Conservation (phyloP, 2,888 invertebrate genomes). For the Clunio marinus region DNA sequence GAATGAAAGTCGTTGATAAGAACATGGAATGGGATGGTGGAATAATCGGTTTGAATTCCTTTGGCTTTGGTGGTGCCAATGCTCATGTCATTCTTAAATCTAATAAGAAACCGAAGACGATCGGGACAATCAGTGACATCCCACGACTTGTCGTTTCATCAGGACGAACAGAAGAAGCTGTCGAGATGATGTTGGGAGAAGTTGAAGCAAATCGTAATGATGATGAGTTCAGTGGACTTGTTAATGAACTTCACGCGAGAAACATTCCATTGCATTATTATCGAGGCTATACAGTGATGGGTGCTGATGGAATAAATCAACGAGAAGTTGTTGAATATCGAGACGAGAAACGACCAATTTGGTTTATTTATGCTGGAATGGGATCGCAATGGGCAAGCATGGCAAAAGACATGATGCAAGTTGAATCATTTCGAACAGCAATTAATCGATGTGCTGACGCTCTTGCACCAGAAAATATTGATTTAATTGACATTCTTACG, state of each 20-base stretch:
- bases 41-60: conserved; percentile 90
- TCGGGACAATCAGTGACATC: conserved; percentile 55
- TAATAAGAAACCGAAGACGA: conserved; percentile 64
- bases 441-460: conserved; percentile 72
- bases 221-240: conserved; percentile 69
- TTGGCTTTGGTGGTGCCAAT: conserved; percentile 97
- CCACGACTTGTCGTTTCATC: conserved; percentile 73
- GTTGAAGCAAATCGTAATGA: conserved; percentile 60
- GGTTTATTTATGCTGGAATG: conserved; percentile 98
- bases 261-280: conserved; percentile 71
- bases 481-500: conserved; percentile 75
- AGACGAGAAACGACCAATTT: conserved; percentile 72
- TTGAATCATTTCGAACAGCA: conserved; percentile 76
- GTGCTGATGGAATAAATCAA: conserved; percentile 52
- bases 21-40: conserved; percentile 85
- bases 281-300: conserved; percentile 77
- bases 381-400: conserved; percentile 97
- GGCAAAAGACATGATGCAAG: conserved; percentile 78
- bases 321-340: conserved; percentile 55
- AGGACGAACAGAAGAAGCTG: conserved; percentile 80
- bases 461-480: conserved; percentile 72
- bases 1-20: conserved; percentile 82
- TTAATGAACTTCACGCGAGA: conserved; percentile 68
- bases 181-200: conserved; percentile 61
- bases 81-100: conserved; percentile 85